Evolutionary conservation across 2,113 vertebrate species (phyloP).

Genomic region (Nothocercus nigrocapillus): DNA sequence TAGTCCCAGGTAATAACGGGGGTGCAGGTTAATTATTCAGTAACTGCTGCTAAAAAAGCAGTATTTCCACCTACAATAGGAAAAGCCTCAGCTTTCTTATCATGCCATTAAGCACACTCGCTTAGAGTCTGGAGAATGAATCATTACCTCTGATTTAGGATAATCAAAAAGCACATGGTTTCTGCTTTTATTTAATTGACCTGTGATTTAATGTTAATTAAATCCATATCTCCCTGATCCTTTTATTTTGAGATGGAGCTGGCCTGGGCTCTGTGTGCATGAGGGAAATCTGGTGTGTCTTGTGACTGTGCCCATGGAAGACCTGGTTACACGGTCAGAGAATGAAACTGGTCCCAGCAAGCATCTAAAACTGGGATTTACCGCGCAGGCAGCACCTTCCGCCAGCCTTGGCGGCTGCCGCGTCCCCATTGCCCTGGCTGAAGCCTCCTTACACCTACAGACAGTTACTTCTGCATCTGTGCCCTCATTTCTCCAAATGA

Average conservation of each 20-base stretch:
- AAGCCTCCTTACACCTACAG: no score
- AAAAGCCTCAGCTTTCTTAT: neutral
- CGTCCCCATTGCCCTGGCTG: no score
- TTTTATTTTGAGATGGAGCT: fast-evolving
- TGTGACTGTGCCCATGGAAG: fast-evolving
- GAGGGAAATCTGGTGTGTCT: neutral
- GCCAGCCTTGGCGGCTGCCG: no score
- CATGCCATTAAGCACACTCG: neutral
- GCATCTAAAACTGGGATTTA: no score
- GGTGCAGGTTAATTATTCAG: slow-evolving; percentile 38
- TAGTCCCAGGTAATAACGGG: neutral
- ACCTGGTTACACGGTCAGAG: neutral
- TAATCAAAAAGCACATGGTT: neutral
- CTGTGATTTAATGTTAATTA: neutral
- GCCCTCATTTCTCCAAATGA: neutral
- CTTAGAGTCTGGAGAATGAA: neutral
- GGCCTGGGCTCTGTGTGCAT: neutral
- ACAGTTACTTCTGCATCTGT: no score
- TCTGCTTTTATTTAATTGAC: slow-evolving; percentile 14
- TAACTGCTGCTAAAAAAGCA: neutral
- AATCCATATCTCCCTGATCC: neutral
- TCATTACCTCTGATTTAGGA: neutral
- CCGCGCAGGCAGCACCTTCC: no score
- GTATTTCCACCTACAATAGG: neutral
- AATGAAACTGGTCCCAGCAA: no score